These are phyloP conservation scores for Catharus bicknelli DNA, from an alignment of 2,113 vertebrate genomes.

Conservation along the genomic window DNA sequence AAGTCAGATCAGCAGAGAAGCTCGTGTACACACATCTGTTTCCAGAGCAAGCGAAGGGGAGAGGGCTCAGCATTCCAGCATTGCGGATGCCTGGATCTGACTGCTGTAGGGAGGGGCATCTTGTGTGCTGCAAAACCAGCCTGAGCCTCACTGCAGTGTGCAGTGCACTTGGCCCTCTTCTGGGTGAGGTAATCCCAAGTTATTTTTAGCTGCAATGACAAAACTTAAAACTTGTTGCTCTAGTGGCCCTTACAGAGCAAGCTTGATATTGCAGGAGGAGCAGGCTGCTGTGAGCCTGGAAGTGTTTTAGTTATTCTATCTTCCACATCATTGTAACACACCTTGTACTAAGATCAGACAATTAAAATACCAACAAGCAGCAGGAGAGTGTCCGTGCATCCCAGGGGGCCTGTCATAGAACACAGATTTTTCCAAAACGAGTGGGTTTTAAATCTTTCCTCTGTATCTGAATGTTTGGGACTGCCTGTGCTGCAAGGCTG, in stretches of 20 bases:
- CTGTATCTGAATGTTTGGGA: not conserved
- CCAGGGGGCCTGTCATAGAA: not conserved
- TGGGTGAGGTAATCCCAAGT: slow-evolving; percentile 37
- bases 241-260: slow-evolving; percentile 38
- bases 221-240: slow-evolving; percentile 37
- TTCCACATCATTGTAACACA: not conserved
- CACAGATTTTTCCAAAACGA: not conserved
- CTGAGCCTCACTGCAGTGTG: not conserved
- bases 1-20: not conserved
- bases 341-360: not conserved
- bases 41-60: not conserved
- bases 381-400: not conserved
- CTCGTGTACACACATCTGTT: not conserved
- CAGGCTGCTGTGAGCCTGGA: not conserved
- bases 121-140: not conserved
- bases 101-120: not conserved
- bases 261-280: slow-evolving; percentile 3
- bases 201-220: slow-evolving; percentile 48
- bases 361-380: not conserved
- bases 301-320: not conserved
- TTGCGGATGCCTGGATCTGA: not conserved
- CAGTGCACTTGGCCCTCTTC: not conserved
- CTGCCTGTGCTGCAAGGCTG: not conserved
- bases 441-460: not conserved
- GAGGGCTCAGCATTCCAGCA: not conserved